These are phyloP conservation scores for Cuniculus paca DNA, from an alignment of 2,797 vertebrate species.

Conservation along the genomic window DNA sequence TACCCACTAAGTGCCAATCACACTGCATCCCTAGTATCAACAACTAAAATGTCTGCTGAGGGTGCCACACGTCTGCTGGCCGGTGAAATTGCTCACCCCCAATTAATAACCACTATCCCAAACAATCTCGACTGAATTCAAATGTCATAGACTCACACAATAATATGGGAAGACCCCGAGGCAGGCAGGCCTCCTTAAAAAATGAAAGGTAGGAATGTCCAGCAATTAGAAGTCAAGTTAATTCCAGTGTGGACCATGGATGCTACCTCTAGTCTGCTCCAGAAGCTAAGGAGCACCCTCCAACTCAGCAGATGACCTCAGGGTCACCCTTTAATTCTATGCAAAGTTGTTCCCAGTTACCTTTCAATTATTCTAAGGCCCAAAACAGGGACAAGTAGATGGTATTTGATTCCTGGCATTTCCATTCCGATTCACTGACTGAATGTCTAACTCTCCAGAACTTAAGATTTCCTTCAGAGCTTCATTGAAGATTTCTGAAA, in stretches of 20 bases:
- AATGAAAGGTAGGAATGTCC: no score
- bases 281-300: neutral
- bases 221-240: neutral
- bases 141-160: conserved; percentile 3
- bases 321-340: conserved; percentile 53
- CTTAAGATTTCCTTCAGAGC: neutral
- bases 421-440: conserved; percentile 29
- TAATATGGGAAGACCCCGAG: neutral
- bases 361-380: conserved; percentile 47
- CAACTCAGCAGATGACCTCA: conserved; percentile 16
- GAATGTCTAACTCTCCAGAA: conserved; percentile 29
- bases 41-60: no score
- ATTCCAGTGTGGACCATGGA: neutral
- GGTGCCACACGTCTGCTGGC: neutral
- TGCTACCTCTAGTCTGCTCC: neutral
- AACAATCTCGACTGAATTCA: neutral
- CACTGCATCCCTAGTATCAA: neutral
- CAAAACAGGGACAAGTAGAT: conserved; percentile 14
- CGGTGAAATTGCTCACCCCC: neutral
- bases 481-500: neutral
- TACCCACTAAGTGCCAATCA: neutral
- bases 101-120: neutral
- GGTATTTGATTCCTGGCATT: conserved; percentile 49
- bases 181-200: neutral
- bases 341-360: conserved; percentile 48